Conservation (phyloP, 2,113 vertebrate species). For the Melanostigma gelatinosum region DNA sequence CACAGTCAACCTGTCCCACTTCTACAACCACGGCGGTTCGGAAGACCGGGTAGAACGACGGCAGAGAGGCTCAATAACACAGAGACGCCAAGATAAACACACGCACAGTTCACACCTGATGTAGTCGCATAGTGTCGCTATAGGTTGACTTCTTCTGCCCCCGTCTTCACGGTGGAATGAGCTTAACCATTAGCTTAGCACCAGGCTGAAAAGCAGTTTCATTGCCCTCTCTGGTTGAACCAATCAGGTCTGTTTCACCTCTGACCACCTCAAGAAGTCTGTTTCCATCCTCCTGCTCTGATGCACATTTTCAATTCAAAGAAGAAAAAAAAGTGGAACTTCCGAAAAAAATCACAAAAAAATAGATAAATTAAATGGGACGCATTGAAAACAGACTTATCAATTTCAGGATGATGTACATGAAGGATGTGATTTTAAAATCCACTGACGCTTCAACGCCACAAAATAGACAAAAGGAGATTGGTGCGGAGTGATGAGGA, state of each 20-base stretch:
- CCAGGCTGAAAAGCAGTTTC: conserved; percentile 18
- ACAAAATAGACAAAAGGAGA: not conserved
- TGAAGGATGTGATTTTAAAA: not conserved
- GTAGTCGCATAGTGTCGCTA: conserved; percentile 34
- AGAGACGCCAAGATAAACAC: conserved; percentile 37
- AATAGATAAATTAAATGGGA: too few species aligned
- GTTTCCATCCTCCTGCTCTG: not conserved
- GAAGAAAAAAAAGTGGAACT: not conserved
- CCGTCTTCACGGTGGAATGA: conserved; percentile 8
- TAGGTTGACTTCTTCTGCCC: conserved; percentile 32
- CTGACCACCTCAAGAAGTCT: not conserved
- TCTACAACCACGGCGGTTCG: conserved; percentile 23
- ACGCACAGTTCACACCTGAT: conserved; percentile 30
- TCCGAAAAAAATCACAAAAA: not conserved
- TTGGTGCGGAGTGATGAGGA: not conserved
- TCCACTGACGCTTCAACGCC: too few species aligned
- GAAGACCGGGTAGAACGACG: not conserved
- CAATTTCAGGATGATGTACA: not conserved
- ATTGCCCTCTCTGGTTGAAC: not conserved
- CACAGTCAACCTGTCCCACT: conserved; percentile 39
- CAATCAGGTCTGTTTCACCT: not conserved
- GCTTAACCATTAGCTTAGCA: conserved; percentile 26
- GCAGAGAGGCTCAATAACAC: not conserved
- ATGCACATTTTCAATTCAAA: not conserved
- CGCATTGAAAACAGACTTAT: not conserved